A percentile compares a stretch with the other conserved stretches of the same genome.
Conservation (phyloP, 2,797 vertebrate species). For the Neopelma chrysocephalum region DNA sequence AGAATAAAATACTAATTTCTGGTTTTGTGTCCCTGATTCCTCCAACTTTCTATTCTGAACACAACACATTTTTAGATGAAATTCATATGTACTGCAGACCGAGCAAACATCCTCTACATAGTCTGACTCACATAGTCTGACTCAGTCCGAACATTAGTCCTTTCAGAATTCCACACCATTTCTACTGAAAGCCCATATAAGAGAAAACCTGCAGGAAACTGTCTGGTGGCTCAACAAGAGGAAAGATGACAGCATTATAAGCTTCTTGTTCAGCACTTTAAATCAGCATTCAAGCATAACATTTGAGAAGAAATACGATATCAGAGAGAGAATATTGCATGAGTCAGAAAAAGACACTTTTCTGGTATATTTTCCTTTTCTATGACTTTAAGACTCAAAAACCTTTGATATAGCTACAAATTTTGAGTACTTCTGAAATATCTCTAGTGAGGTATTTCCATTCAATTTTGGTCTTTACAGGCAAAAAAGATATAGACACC, state of each 20-base stretch:
- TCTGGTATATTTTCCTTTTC: not conserved
- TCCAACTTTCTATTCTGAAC: not conserved
- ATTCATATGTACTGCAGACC: not conserved
- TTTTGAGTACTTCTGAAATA: not conserved
- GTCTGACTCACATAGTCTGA: not conserved
- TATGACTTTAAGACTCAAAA: not conserved
- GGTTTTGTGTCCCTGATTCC: accelerated
- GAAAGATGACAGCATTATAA: not conserved
- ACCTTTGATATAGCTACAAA: not conserved
- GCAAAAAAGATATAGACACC: not conserved
- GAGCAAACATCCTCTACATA: not conserved
- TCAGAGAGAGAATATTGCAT: not conserved
- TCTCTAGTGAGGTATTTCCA: not conserved
- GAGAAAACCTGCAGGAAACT: not conserved
- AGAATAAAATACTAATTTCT: not conserved
- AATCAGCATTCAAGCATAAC: not conserved
- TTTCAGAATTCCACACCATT: not conserved
- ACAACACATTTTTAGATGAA: not conserved
- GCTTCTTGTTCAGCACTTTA: not conserved
- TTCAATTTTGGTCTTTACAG: not conserved
- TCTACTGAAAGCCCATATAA: not conserved
- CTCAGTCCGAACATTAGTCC: not conserved
- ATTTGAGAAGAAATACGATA: not conserved
- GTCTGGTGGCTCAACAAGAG: not conserved
- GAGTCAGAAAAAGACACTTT: not conserved